Conservation (phyloP, 92 coral and sea anemone species). For the Chrysogorgia sp. region DNA sequence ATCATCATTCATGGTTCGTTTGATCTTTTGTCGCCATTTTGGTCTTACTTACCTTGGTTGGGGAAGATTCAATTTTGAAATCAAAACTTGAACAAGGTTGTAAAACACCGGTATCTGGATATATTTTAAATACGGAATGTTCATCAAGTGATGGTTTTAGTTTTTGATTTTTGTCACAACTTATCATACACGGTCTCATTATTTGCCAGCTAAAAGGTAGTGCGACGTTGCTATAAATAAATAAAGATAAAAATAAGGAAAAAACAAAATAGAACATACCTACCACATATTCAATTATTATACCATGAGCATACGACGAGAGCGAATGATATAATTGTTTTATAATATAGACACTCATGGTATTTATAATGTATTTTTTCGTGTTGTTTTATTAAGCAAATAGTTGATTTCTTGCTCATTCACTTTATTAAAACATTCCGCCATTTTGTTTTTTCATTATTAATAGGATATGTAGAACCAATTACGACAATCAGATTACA, state of each 20-base stretch:
- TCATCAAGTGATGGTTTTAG: constrained; percentile 68
- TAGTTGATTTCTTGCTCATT: no score
- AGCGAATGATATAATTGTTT: no score
- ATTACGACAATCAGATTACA: no score
- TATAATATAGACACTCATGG: no score
- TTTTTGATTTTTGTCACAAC: constrained; percentile 35
- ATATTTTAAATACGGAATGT: constrained; percentile 59
- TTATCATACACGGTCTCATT: constrained; percentile 74
- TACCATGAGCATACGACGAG: no score
- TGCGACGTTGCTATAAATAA: constrained; percentile 74
- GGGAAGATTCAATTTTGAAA: constrained; percentile 77
- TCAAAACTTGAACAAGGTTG: constrained; percentile 83
- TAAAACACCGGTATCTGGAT: constrained; percentile 86
- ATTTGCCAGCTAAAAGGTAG: constrained; percentile 93
- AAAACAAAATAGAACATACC: background rate
- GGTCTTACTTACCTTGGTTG: constrained; percentile 64
- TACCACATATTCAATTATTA: background rate
- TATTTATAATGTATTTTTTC: no score
- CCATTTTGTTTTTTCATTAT: no score
- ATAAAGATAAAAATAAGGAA: no score
- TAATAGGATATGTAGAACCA: no score
- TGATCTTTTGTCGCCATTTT: background rate
- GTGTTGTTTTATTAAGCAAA: no score
- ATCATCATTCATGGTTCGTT: no score
- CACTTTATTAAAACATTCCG: no score